Base-by-base conservation (phyloP, 2,797 vertebrate species). In the Sebastes umbrosus region DNA sequence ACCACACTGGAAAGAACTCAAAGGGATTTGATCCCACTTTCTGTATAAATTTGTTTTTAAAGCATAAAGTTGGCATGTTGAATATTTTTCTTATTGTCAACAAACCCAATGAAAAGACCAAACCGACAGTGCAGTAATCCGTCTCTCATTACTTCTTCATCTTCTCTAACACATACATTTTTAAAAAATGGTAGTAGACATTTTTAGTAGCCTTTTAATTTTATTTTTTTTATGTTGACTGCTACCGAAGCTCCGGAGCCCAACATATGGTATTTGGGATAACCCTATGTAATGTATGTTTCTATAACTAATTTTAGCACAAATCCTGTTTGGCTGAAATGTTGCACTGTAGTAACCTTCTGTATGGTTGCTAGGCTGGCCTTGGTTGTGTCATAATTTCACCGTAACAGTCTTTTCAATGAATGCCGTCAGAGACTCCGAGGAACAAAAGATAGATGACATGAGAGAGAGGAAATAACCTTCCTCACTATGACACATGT, bases 381-480 rank as follows among this genome's bases (percentile, higher is more conserved):
- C 55, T 29, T 1, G n/a, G 4, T 18, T 64, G 64, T 50, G 66
- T 76, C 77, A 80, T 55, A 22, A 43, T 31, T 81, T 68, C 43
- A 77, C 54, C 16, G 12, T 64, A 29, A 0, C 10, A 72, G n/a
- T 31, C 63, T 75, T 73, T 60, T 83, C 29, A 65, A 73, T 73
- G 46, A 32, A 77, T 39, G 27, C 32, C 70, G 18, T 58, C 29
- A 24, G 25, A 16, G 18, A 2, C 34, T 43, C 18, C 3, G 9
- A 52, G 63, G 71, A 77, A 86, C 76, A 75, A 83, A 75, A 82
- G 54, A 54, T 46, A 70, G 39, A 62, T 79, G 72, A 73, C 59
- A 77, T 13, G 18, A 78, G 54, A 59, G 32, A 64, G 24, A 69
- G 65, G 79, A 86, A 84, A 84, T 82, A 71, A 74, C 71, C 75